Evolutionary conservation across 1,140 invertebrate genomes (phyloP), one percentile per base, ranked within the genome.

Genomic region (Contarinia nasturtii): DNA sequence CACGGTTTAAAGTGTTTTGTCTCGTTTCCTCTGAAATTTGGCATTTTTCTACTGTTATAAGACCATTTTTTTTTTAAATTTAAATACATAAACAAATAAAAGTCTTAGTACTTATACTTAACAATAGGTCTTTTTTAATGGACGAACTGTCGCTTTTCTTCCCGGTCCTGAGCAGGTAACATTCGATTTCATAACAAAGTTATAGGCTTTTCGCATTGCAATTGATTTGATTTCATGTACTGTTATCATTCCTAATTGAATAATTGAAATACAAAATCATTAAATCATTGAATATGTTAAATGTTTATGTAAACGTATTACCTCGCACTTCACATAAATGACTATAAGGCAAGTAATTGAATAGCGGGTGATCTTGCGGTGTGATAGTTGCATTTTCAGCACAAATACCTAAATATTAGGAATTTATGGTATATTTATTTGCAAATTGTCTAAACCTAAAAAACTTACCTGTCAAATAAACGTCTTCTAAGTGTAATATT

Each of bases 401-500:
- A 45, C 60, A 61, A 4, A 62, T 47, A 12, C 41, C 41, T 43
- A 38, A 7, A 14, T 5, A 38, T 5, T 5, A 38, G 36, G 36
- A 38, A 14, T 34, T 14, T 8, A 34, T 8, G 33, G 7, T 34
- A 34, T 34, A 34, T 8, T 14, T 34, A 8, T 34, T 8, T 34
- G 14, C 33, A 34, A 34, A 8, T 34, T 14, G 7, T 7, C 15
- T 17, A 14, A n/a, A n/a, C 3, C 15, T 38, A n/a, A n/a, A 38
- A 20, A 12, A 58, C 56, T 62, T 54, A 73, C 86, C 88, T 7
- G 86, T 91, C 14, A 90, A 73, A 58, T 80, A 92, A 43, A 91
- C 79, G 58, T 91, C 88, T 59, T 92, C 88, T 18, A 88, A 60
- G 57, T 87, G 80, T 50, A 88, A 73, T 33, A 85, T 66, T 7